These are phyloP conservation scores for Ecliptopera silaceata DNA, from an alignment of 2,888 invertebrate species.

Conservation along the genomic window DNA sequence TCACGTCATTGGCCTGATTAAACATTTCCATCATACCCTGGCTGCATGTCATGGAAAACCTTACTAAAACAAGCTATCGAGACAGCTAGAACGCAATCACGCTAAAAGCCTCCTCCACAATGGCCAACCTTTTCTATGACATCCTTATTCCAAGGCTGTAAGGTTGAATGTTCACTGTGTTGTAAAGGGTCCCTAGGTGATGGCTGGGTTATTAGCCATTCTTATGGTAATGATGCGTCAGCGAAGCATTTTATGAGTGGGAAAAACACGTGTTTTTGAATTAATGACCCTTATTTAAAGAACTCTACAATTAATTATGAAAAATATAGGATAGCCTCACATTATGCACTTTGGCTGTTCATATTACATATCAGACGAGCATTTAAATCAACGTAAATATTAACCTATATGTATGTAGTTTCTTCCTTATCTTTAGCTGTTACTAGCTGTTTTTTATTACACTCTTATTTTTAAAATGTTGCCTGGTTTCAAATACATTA, in stretches of 20 bases:
- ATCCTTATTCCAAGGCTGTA: conserved; percentile 2
- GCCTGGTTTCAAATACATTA: too few species aligned
- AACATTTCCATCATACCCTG: neutral
- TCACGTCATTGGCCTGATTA: neutral
- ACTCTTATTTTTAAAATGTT: too few species aligned
- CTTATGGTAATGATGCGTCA: conserved; percentile 24
- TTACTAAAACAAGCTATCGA: conserved; percentile 10
- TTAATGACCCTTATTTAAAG: neutral
- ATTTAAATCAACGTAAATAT: too few species aligned
- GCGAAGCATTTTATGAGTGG: conserved; percentile 7
- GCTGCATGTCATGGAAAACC: neutral
- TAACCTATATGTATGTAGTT: too few species aligned
- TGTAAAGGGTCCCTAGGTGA: conserved; percentile 1
- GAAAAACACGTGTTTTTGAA: conserved; percentile 1
- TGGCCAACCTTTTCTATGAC: conserved; percentile 2
- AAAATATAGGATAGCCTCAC: too few species aligned
- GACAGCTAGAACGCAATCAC: conserved; percentile 16
- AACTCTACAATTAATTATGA: too few species aligned
- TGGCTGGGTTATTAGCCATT: conserved; percentile 20
- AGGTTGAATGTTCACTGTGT: conserved; percentile 1
- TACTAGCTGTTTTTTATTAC: too few species aligned
- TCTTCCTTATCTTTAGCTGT: too few species aligned
- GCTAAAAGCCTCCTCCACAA: conserved; percentile 19
- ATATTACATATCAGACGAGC: too few species aligned
- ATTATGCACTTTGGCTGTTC: too few species aligned